These are phyloP conservation scores for Pogonognathellus flavescens DNA, from an alignment of 1,140 invertebrate species.

Conservation along the genomic window DNA sequence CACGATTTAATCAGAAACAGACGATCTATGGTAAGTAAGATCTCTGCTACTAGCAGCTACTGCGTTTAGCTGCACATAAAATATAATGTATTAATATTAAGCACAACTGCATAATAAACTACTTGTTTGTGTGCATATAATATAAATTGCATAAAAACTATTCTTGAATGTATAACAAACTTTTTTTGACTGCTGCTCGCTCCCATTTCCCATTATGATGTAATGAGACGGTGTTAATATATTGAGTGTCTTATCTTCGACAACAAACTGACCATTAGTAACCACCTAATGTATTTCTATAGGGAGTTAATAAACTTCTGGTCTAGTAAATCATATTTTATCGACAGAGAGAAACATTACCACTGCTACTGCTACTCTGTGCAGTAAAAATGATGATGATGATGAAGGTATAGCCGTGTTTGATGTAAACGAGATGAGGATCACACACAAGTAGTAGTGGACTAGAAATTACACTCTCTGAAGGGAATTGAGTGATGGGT, in stretches of 20 bases:
- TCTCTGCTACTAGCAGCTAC: neutral
- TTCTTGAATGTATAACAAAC: neutral
- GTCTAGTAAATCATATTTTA: neutral
- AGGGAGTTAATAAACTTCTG: neutral
- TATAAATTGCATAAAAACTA: neutral
- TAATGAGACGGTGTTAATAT: neutral
- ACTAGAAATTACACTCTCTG: no score
- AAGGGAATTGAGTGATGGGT: no score
- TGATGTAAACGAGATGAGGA: no score
- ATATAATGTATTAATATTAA: no score
- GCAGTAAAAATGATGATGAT: no score
- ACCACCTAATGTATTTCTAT: neutral
- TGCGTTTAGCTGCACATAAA: neutral
- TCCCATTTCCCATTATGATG: neutral
- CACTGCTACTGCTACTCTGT: no score
- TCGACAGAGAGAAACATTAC: no score
- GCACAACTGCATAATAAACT: neutral
- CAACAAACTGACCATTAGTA: neutral
- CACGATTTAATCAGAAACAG: slow-evolving; percentile 29
- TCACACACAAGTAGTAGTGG: no score
- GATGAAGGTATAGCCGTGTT: no score
- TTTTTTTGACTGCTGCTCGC: neutral
- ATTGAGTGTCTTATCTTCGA: neutral
- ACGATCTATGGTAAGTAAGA: neutral
- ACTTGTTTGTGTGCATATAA: neutral